Conservation (phyloP, 2,888 invertebrate species). For the Leptarthrus brevirostris region DNA sequence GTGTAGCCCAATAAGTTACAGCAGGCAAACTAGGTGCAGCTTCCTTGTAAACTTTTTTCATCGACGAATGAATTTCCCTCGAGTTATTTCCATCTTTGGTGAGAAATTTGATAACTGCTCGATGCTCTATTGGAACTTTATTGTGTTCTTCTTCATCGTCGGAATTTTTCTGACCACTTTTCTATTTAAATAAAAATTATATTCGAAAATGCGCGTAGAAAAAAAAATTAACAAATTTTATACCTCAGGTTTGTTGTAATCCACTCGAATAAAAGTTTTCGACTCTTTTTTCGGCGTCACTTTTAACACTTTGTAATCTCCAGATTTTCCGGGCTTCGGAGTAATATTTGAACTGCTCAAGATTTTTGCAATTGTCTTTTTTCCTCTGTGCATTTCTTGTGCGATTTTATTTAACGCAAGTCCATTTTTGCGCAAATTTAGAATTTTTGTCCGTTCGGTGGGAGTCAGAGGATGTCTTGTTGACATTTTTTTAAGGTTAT, state of each 20-base stretch:
- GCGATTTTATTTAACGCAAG: neutral
- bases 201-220: no score
- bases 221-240: neutral
- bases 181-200: neutral
- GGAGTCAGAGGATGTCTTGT: neutral
- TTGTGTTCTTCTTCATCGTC: neutral
- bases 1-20: constrained; percentile 37
- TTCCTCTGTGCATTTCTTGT: neutral
- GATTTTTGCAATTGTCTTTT: neutral
- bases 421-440: neutral
- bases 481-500: neutral
- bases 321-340: neutral
- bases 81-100: constrained; percentile 31
- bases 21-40: constrained; percentile 5
- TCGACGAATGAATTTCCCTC: neutral
- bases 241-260: neutral
- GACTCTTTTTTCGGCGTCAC: neutral
- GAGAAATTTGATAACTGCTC: constrained; percentile 49
- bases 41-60: constrained; percentile 41
- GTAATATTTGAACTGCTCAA: neutral
- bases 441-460: neutral
- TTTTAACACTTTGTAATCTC: neutral
- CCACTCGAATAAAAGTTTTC: neutral
- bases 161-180: neutral
- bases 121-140: constrained; percentile 43